Conservation (phyloP, 35 echinoderm and acorn worm genomes). For the Apostichopus parvimensis region DNA sequence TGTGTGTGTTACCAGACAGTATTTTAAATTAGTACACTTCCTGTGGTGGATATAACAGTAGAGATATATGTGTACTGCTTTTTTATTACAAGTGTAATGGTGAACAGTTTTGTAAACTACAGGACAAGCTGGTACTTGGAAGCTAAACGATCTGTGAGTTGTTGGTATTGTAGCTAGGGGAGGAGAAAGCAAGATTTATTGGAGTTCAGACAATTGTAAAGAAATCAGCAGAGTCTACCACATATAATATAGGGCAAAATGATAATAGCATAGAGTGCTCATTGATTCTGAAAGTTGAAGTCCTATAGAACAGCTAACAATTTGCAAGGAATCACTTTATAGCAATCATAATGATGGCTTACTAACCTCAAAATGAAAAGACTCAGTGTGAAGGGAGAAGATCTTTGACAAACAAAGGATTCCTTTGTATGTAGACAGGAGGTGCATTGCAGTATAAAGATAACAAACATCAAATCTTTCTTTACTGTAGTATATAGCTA, state of each 20-base stretch:
- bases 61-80: too few species aligned
- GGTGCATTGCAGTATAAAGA: neutral
- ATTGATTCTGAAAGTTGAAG: too few species aligned
- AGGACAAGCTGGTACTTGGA: neutral
- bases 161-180: too few species aligned
- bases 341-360: neutral
- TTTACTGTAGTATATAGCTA: neutral
- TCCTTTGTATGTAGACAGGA: neutral
- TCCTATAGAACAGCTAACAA: too few species aligned
- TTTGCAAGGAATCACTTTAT: neutral
- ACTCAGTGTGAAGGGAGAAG: neutral
- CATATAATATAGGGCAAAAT: too few species aligned
- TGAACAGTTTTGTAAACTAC: neutral
- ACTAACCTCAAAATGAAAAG: neutral
- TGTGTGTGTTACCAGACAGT: neutral
- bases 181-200: too few species aligned
- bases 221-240: too few species aligned
- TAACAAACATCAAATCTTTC: neutral
- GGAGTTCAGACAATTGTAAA: too few species aligned
- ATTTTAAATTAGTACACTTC: constrained; percentile 15
- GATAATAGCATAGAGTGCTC: too few species aligned
- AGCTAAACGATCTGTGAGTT: neutral
- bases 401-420: neutral
- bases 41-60: neutral
- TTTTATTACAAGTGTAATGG: neutral